These are phyloP conservation scores for Leptodirus hochenwartii DNA, from an alignment of 2,888 invertebrate genomes.

Conservation along the genomic window DNA sequence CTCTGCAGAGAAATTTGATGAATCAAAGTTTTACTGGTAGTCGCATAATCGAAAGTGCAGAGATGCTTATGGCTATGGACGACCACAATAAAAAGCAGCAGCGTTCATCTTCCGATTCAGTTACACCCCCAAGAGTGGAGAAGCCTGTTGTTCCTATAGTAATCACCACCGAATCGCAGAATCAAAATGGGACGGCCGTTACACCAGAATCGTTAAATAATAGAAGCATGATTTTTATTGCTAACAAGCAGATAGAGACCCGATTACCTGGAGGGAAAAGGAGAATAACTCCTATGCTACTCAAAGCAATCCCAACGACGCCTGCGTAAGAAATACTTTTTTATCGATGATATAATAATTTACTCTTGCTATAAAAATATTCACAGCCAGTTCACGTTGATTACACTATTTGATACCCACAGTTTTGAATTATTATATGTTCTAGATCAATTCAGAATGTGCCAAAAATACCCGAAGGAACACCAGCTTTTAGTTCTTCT, in stretches of 20 bases:
- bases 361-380: constrained; percentile 2
- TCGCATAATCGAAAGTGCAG: constrained; percentile 48
- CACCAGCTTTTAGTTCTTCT: constrained; percentile 52
- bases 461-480: constrained; percentile 15
- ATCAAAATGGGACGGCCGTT: constrained; percentile 8
- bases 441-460: neutral
- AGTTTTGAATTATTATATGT: neutral
- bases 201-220: constrained; percentile 14
- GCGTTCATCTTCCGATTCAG: constrained; percentile 11
- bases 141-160: too few relatives aligned
- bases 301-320: constrained; percentile 34
- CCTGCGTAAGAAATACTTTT: constrained; percentile 35
- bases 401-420: neutral
- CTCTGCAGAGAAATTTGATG: constrained; percentile 30
- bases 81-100: constrained; percentile 23
- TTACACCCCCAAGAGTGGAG: too few relatives aligned
- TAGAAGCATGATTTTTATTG: constrained; percentile 38
- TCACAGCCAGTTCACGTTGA: neutral
- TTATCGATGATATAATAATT: constrained; percentile 7
- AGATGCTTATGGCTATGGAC: constrained; percentile 39
- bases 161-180: too few relatives aligned
- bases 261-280: constrained; percentile 86
- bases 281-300: constrained; percentile 90
- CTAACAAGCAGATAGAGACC: constrained; percentile 85
- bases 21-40: constrained; percentile 29